These are phyloP conservation scores for Drosophila ficusphila DNA, from an alignment of 1,140 invertebrate species.

Conservation along the genomic window DNA sequence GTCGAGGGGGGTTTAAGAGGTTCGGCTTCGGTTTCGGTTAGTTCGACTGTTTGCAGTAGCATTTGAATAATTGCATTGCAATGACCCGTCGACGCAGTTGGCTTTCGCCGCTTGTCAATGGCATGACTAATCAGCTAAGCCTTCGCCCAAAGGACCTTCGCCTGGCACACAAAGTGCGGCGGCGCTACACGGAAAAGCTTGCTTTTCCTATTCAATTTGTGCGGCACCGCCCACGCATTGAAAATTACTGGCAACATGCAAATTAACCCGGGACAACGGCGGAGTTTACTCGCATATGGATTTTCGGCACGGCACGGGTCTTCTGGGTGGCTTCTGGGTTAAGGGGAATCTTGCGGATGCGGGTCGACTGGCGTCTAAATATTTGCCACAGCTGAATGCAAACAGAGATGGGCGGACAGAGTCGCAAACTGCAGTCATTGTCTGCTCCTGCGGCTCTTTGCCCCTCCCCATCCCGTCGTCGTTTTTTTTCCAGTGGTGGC, in stretches of 20 bases:
- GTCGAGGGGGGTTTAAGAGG: not conserved
- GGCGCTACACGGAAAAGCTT: not conserved
- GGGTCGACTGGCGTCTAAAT: conserved; percentile 28
- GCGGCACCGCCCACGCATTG: not conserved
- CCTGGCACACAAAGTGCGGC: not conserved
- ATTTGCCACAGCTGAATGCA: conserved; percentile 42
- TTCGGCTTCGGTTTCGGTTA: not conserved
- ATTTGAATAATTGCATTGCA: conserved; percentile 32
- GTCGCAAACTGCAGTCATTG: conserved; percentile 35
- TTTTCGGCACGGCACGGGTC: not conserved
- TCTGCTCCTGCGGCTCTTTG: not conserved
- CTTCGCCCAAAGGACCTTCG: not conserved
- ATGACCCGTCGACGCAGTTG: conserved; percentile 11
- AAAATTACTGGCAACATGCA: conserved; percentile 37
- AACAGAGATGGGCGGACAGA: conserved; percentile 25
- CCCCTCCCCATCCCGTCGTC: not conserved
- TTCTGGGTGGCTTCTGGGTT: not conserved
- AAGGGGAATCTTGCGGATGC: not conserved
- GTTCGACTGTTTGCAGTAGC: conserved; percentile 10
- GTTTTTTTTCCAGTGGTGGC: not conserved
- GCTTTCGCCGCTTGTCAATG: not conserved
- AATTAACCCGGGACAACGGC: not conserved
- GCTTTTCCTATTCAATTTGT: conserved; percentile 16
- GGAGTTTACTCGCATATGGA: not conserved
- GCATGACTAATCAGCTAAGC: conserved; percentile 20